Evolutionary conservation across 2,888 invertebrate genomes (phyloP), one percentile per base, ranked within the genome.

Genomic region (Pyrocoelia pectoralis): DNA sequence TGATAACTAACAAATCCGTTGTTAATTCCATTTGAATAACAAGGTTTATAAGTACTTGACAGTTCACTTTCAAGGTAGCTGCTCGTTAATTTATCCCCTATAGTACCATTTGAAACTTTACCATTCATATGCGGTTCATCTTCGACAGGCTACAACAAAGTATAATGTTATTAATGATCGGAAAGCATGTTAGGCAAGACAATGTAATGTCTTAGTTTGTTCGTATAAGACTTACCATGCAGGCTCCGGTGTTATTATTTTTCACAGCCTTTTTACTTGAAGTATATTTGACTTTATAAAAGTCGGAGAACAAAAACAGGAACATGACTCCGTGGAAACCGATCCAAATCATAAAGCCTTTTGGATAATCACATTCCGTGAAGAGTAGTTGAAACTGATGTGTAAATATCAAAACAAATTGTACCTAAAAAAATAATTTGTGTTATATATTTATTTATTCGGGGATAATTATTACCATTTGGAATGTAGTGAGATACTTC

Each of bases 251-350:
- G 59, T 70, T 71, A 24, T 56, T 73, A 43, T 66, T 66, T 61
- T 67, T 69, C 77, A 73, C 78, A 69, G 72, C 70, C 65, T 75
- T 73, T 59, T 76, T 76, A 80, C 70, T 78, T 78, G 77, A 81
- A 69, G 84, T 84, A 83, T 94, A 94, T 76, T 90, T 90, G 73
- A 88, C 85, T 83, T 93, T 93, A 86, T 97, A 98, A 84, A 97
- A 98, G 83, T 97, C 93, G 38, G 92, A 93, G 86, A 97, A 98
- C 72, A 98, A 87, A 83, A 95, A 91, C 70, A 97, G 87, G 88
- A 98, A 98, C 79, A 97, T 87, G 74, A 97, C 87, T 62, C 97
- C 97, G 82, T 97, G 97, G 73, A 94, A 86, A 48, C 94, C 95
- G 80, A 98, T 97, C 95, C 95, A 97, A 77, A 93, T 87, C 86